phyloP scores from a whole-genome alignment of 1,140 invertebrate genomes.

The Calephelis nemesis region DNA sequence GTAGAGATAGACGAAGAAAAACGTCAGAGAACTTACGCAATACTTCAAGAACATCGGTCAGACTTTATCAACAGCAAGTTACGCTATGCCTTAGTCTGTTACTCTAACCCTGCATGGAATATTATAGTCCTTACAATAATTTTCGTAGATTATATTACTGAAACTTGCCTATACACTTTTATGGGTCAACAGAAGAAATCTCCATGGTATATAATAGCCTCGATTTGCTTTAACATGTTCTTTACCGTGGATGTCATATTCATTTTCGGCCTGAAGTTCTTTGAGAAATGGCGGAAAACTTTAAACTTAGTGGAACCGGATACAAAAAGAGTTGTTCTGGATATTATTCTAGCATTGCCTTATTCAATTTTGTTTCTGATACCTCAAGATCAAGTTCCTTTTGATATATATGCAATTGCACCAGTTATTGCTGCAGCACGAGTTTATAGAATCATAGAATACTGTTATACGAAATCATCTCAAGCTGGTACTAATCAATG shows the following conservation, averaged over 20 bases:
- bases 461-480: conserved; percentile 64
- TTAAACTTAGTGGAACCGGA: conserved; percentile 65
- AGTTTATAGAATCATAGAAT: conserved; percentile 61
- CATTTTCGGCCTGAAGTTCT: conserved; percentile 61
- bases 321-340: conserved; percentile 50
- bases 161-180: conserved; percentile 64
- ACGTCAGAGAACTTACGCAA: conserved; percentile 56
- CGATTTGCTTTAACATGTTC: conserved; percentile 53
- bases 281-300: conserved; percentile 63
- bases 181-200: conserved; percentile 42
- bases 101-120: conserved; percentile 60
- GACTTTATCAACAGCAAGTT: conserved; percentile 59
- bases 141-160: conserved; percentile 55
- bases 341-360: conserved; percentile 60
- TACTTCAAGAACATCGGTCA: conserved; percentile 57
- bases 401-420: conserved; percentile 53
- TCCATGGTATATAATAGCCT: conserved; percentile 45
- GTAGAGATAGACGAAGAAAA: conserved; percentile 47
- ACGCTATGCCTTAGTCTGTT: conserved; percentile 53
- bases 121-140: conserved; percentile 51
- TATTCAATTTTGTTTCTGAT: conserved; percentile 60
- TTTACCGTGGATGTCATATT: conserved; percentile 57
- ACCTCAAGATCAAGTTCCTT: conserved; percentile 30
- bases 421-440: conserved; percentile 55
- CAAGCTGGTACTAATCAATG: conserved; percentile 73